Evolutionary conservation across 2,888 invertebrate species (phyloP).

Genomic region (Morpho helenor): DNA sequence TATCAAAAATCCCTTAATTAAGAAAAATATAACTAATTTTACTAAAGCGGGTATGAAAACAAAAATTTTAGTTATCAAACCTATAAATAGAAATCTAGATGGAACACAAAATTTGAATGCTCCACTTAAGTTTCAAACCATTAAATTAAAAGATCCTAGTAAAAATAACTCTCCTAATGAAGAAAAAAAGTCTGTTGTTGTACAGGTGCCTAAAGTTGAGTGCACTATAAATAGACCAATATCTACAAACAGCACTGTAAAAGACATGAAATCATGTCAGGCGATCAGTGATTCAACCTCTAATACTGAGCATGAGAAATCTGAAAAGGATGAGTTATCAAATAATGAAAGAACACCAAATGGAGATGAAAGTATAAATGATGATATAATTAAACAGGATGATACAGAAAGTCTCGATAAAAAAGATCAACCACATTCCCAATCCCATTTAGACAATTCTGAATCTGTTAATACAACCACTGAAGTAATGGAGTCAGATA

Average conservation of each 20-base stretch:
- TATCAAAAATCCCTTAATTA: conserved; percentile 65
- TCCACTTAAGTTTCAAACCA: conserved; percentile 68
- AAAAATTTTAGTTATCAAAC: conserved; percentile 70
- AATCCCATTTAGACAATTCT: not conserved
- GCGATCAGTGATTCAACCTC: not conserved
- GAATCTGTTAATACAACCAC: conserved; percentile 4
- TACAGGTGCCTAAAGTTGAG: conserved; percentile 65
- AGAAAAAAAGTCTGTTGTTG: conserved; percentile 51
- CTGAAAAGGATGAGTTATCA: not conserved
- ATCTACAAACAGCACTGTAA: conserved; percentile 28
- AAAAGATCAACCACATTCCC: not conserved
- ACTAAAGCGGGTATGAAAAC: conserved; percentile 70
- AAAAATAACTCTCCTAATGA: conserved; percentile 43
- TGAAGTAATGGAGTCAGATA: conserved; percentile 5
- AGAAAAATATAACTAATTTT: conserved; percentile 63
- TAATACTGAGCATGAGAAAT: not conserved
- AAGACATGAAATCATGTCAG: conserved; percentile 84
- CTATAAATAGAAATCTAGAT: conserved; percentile 61
- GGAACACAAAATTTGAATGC: conserved; percentile 42
- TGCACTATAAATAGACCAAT: conserved; percentile 37
- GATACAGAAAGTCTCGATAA: not conserved
- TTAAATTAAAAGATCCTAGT: conserved; percentile 84
- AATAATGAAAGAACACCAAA: not conserved
- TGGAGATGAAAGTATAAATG: not conserved
- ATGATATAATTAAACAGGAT: not conserved